Base-by-base conservation (phyloP, 2,113 vertebrate species). In the Salvelinus sp. region DNA sequence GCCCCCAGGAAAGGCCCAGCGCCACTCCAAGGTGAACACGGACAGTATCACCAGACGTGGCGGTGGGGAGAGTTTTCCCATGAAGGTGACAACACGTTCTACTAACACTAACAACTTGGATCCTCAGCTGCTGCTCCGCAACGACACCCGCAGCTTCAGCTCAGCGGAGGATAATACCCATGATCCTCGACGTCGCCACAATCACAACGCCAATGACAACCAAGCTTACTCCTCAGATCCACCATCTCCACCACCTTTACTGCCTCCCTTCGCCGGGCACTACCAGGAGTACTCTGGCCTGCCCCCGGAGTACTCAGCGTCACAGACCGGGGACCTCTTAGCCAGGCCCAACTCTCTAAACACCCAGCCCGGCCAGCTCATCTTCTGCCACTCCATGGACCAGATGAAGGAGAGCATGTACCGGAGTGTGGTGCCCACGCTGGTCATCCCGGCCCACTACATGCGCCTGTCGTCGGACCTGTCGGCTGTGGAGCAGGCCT, bases 371-470 rank as follows among this genome's bases (percentile, higher is more conserved):
- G 94, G 94, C 0, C 95, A 94, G 83, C 90, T 95, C 22, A 93
- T 95, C 70, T 93, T 95, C 78, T 95, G 94, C 30, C 94, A 94
- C 6, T 94, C 94, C 44, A 92, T 95, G 81, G 95, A 95, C 73
- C 94, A 95, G 86, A 93, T 95, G 73, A 93, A 94, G 70, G 95
- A 96, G 84, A 94, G 90, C 4, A 91, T 95, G 76, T 95, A 95
- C 82, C 93, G 93, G 69, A 94, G 94, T 22, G 92, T 94, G 82
- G 91, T 96, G 89, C 95, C 95, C 66, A 95, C 95, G 0, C 78
- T 95, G 72, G 94, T 96, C 83, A 95, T 96, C 76, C 95, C 95
- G 0, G 94, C 95, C 13, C 93, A 95, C 60, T 95, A 95, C 75
- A 93, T 95, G 90, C 44, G 93, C 57, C 81, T 95, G 63, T 86